A percentile compares a stretch with the other conserved stretches of the same genome.
phyloP scores from a whole-genome alignment of 2,797 vertebrate species.

The Lithobates pipiens region DNA sequence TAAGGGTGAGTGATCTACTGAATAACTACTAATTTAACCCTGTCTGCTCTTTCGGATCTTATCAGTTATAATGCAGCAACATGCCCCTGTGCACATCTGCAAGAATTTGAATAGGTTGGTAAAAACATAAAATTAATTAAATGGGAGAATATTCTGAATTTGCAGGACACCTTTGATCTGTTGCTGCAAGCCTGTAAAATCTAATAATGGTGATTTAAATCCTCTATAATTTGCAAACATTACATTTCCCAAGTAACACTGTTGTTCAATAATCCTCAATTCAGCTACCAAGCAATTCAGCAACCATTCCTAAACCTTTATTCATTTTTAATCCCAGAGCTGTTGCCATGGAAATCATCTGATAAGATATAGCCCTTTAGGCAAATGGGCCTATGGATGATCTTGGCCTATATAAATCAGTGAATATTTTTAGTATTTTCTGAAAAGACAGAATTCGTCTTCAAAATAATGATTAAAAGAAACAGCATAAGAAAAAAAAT shows the following conservation, averaged over 20 bases:
- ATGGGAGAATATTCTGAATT: conserved; percentile 35
- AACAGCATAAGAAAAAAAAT: background rate
- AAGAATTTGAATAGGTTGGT: background rate
- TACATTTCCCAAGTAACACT: conserved; percentile 76
- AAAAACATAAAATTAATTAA: conserved; percentile 45
- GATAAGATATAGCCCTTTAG: conserved; percentile 76
- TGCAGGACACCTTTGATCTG: conserved; percentile 26
- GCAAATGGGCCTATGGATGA: conserved; percentile 71
- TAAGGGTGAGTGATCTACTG: too few relatives aligned
- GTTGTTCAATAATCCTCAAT: conserved; percentile 76
- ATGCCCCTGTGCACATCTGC: background rate
- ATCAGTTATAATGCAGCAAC: background rate
- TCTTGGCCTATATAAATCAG: conserved; percentile 72
- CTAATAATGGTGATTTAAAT: conserved; percentile 69
- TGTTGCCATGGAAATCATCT: conserved; percentile 85
- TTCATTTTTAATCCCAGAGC: conserved; percentile 78
- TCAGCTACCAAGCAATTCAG: conserved; percentile 79
- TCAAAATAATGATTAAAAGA: conserved; percentile 55
- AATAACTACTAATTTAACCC: too few relatives aligned
- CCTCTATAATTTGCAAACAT: conserved; percentile 75
- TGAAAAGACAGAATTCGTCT: conserved; percentile 57
- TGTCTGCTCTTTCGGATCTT: background rate
- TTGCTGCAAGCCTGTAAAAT: conserved; percentile 62
- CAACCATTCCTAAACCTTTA: conserved; percentile 77
- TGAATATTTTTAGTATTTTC: conserved; percentile 61